Base-by-base conservation (phyloP, 2,888 invertebrate species). In the Chrysotoxum bicinctum region DNA sequence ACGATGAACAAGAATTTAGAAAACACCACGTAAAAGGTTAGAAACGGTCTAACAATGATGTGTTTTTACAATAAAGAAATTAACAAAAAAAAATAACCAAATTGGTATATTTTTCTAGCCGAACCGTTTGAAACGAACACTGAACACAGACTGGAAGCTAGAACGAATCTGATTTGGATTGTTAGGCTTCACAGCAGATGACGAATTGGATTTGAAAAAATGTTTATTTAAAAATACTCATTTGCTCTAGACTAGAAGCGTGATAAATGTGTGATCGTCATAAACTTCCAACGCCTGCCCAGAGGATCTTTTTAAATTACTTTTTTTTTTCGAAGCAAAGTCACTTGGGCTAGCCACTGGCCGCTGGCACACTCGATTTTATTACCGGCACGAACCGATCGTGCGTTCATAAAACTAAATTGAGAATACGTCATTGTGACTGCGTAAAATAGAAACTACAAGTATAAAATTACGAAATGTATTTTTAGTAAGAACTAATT, bases 381-480 rank as follows among this genome's bases (percentile, higher is more conserved):
- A 43, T 26, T 43, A 14, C 64, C 66, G 66, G 50, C 50, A 40
- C 16, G 68, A 23, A 40, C 37, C 23, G 26, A 35, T 54, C 37
- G 52, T 69, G 68, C 68, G 30, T 74, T 69, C 69, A 56, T 43
- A 35, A 50, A 35, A 66, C 14, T 21, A 6, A n/a, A 16, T 35
- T 35, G 26, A 30, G 50, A 9, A 50, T 50, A 85, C 81, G 85
- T 85, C 85, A 85, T 30, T 64, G 58, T 77, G 76, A 73, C 68
- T 77, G 68, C 81, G 81, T 81, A 85, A 43, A 76, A 69, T 48
- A 76, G 52, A 66, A 69, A 66, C 50, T 45, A n/a, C n/a, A n/a
- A 54, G 85, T 81, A 77, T 85, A 81, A 43, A 77, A 85, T 85
- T 85, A 85, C 85, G 85, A 85, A 85, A 81, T 81, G 60, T 85